Evolutionary conservation across 2,113 vertebrate species (phyloP), one percentile per base, ranked within the genome.

Genomic region (Hassar affinis): DNA sequence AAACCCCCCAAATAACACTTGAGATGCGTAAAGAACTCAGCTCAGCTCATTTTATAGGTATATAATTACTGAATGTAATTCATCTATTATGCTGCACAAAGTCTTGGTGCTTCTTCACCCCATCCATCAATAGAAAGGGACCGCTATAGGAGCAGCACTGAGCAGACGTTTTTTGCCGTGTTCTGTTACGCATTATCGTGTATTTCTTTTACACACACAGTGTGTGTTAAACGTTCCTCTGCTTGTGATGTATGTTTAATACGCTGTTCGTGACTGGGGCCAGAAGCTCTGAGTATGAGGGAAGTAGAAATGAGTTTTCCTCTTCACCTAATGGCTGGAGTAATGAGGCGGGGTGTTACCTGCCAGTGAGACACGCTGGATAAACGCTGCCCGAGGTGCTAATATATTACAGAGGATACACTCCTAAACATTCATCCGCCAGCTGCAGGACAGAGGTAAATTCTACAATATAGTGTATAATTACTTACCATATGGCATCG

Each of bases 271-370:
- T 56, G 47, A 77, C 6, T 38, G 54, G 57, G 27, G 42, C 69
- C 56, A 14, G 42, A 56, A 47, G 49, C 17, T 69, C 12, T 18
- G 57, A 27, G 22, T 68, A 35, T 75, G 49, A 76, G 25, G 27
- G 52, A 38, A 77, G 47, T 81, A 57, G 49, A 27, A 75, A 74
- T 56, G 42, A 51, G 76, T 83, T 64, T 83, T 38, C 30, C 12
- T 68, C 71, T 14, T 54, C 47, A 79, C 52, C 45, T 64, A 66
- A 76, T 61, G 49, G 69, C 38, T 57, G 22, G 62, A 81, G 79
- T 78, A 77, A 68, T 81, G 72, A 81, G 52, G 66, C 51, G 47
- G 79, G 84, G 71, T 33, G 71, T 81, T 74, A 80, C 72, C 69
- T 85, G 59, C 57, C 12, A 45, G 57, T 81, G 79, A 81, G 84